phyloP scores from a whole-genome alignment of 2,113 vertebrate species.

The Sardina pilchardus region DNA sequence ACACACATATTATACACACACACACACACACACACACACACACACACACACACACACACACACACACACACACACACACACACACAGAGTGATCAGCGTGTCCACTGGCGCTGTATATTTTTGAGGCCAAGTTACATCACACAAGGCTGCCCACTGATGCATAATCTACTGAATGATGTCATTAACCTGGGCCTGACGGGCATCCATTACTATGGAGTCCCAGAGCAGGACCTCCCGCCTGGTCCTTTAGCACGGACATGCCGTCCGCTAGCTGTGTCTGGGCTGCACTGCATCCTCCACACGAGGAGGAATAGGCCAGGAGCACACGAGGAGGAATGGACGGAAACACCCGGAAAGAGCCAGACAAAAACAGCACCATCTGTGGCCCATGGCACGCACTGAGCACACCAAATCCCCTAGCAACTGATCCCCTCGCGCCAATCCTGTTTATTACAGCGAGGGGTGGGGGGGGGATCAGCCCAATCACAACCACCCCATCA shows the following conservation, averaged over 20 bases:
- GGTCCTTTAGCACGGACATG: background rate
- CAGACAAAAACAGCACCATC: constrained; percentile 45
- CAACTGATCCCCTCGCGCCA: constrained; percentile 52
- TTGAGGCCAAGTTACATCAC: background rate
- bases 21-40: background rate
- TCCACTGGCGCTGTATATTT: background rate
- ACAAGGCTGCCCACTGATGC: background rate
- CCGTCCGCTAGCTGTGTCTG: background rate
- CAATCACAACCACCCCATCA: background rate
- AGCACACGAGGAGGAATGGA: background rate
- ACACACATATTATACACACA: too few relatives aligned
- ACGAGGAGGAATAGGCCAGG: background rate
- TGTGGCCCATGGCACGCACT: constrained; percentile 16
- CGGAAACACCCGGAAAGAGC: background rate
- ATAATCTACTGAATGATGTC: background rate
- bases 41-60: background rate
- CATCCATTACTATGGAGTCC: too few relatives aligned
- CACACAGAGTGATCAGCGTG: background rate
- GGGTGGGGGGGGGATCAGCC: constrained; percentile 21
- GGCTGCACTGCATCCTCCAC: background rate
- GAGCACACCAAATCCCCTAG: constrained; percentile 58
- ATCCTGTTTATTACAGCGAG: constrained; percentile 56
- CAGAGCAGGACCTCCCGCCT: too few relatives aligned
- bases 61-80: background rate
- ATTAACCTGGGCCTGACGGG: background rate